phyloP scores from a whole-genome alignment of 2,888 invertebrate genomes.

The Ctena decussata region DNA sequence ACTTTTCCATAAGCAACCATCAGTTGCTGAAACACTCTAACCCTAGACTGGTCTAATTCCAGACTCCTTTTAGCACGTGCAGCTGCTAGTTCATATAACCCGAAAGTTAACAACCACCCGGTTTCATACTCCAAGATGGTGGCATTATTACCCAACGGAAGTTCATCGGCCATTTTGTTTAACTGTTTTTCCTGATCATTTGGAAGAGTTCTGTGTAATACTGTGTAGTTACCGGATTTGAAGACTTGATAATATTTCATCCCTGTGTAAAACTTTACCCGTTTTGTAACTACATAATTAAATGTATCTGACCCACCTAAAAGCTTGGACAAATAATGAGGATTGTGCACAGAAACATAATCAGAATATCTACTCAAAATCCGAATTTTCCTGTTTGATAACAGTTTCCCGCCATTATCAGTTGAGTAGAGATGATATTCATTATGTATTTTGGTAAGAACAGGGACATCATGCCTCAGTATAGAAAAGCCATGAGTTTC shows the following conservation, averaged over 20 bases:
- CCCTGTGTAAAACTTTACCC: background rate
- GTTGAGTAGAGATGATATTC: constrained; percentile 69
- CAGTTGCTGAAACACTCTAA: constrained; percentile 61
- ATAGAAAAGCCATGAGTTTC: constrained; percentile 70
- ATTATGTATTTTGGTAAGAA: constrained; percentile 71
- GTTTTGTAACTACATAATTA: constrained; percentile 50
- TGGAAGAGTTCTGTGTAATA: constrained; percentile 36
- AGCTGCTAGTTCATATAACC: constrained; percentile 50
- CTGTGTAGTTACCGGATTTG: constrained; percentile 30
- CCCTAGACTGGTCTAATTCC: constrained; percentile 45
- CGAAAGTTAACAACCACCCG: constrained; percentile 65
- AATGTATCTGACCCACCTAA: constrained; percentile 29
- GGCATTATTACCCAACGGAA: constrained; percentile 43
- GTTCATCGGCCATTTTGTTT: background rate
- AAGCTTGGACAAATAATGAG: constrained; percentile 47
- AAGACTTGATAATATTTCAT: constrained; percentile 31
- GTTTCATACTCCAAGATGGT: constrained; percentile 68
- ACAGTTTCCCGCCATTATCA: constrained; percentile 8
- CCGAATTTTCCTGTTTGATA: constrained; percentile 27
- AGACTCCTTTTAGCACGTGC: constrained; percentile 34
- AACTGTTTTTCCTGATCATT: background rate
- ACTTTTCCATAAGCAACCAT: constrained; percentile 53
- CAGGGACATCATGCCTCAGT: constrained; percentile 73
- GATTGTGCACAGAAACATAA: constrained; percentile 51
- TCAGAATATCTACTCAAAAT: constrained; percentile 62